Evolutionary conservation across 2,113 vertebrate genomes (phyloP), one percentile per base, ranked within the genome.

Genomic region (Delphinus delphis): DNA sequence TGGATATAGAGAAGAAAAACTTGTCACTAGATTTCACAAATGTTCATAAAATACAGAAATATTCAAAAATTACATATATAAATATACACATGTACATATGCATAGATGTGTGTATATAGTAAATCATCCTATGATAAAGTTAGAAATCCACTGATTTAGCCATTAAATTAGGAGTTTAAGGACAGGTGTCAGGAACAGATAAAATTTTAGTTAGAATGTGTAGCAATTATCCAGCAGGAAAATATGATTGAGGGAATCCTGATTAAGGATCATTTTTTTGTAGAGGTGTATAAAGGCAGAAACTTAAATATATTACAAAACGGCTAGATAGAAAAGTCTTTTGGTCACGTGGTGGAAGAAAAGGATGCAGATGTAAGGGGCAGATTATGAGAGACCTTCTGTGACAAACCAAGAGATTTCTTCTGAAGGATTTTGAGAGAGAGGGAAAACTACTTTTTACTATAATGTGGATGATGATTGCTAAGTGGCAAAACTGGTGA

Each of bases 361-460:
- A 89, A 88, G 33, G 28, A 58, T 50, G 31, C 55, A 80, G 55
- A 38, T 85, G 8, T 85, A 85, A 85, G 21, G 6, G 6, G 12
- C 38, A 89, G 20, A 79, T 84, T 38, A 82, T 36, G 10, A 65
- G 70, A 88, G 79, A 77, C 10, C 9, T 53, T 63, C 60, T 94
- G 76, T 60, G 25, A 65, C 23, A 77, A 62, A 41, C 4, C 21
- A 62, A 50, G 38, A 9, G 8, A 70, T 68, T 67, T 81, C 41
- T 71, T 76, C 36, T 70, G 88, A 95, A 92, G n/a, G 28, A n/a
- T 77, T 85, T 87, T 74, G 44, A 94, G 84, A n/a, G 33, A 88
- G 21, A 58, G n/a, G 10, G 17, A 31, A 55, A 83, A 25, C 31
- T 87, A 50, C 6, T 28, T 50, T 86, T 87, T 80, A 58, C 50